phyloP scores from a whole-genome alignment of 2,888 invertebrate species.

The Gymnosoma rotundatum region DNA sequence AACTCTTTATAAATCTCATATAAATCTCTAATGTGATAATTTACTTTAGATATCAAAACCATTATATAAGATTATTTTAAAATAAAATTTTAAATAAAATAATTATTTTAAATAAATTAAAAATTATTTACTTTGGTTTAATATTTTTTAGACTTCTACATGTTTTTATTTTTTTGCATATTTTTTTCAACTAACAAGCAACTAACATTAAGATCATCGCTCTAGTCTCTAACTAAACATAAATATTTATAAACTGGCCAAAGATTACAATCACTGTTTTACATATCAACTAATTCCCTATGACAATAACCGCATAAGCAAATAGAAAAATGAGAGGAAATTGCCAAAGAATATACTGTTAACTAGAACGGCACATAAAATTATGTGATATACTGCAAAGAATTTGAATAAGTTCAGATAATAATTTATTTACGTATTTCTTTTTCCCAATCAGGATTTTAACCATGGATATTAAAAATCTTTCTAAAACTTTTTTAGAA shows the following conservation, averaged over 20 bases:
- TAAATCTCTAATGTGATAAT: not conserved
- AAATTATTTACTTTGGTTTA: too few relatives aligned
- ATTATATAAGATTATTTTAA: not conserved
- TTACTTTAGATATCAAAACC: not conserved
- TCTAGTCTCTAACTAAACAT: constrained; percentile 53
- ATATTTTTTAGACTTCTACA: not conserved
- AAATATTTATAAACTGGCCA: constrained; percentile 70
- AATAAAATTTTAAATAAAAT: not conserved
- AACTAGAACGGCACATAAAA: constrained; percentile 41
- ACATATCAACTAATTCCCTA: constrained; percentile 69
- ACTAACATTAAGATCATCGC: constrained; percentile 63
- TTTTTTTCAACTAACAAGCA: constrained; percentile 16
- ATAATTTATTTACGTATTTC: too few relatives aligned
- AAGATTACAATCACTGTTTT: constrained; percentile 67
- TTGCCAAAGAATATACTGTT: constrained; percentile 53
- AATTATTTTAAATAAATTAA: too few relatives aligned
- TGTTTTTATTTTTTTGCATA: not conserved
- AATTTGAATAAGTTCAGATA: not conserved
- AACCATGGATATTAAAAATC: too few relatives aligned
- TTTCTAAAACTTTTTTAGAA: too few relatives aligned
- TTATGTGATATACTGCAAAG: not conserved
- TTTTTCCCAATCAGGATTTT: too few relatives aligned
- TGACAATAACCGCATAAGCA: constrained; percentile 26
- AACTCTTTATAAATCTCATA: too few relatives aligned
- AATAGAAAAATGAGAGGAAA: not conserved